Evolutionary conservation across 2,888 invertebrate species (phyloP).

Genomic region (Ashinkailepas kermadecensis): DNA sequence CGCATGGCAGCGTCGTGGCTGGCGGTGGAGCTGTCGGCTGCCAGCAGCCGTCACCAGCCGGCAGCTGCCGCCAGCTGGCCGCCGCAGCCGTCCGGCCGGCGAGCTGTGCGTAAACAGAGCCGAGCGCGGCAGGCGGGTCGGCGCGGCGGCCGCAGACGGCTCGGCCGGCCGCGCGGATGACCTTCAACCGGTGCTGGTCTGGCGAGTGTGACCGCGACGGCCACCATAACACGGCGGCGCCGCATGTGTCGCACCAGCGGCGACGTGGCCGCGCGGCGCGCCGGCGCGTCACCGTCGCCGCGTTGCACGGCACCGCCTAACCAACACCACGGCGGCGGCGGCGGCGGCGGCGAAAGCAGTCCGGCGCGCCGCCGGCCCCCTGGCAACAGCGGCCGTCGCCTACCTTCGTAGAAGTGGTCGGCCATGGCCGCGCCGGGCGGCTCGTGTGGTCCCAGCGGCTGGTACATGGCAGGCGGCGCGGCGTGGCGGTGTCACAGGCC

Average conservation of each 20-base stretch:
- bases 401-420: conserved; percentile 13
- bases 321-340: neutral
- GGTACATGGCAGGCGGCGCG: neutral
- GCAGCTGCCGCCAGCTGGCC: neutral
- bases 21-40: neutral
- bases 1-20: neutral
- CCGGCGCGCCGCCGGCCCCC: neutral
- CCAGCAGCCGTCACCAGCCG: neutral
- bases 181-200: neutral
- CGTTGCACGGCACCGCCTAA: too few relatives aligned
- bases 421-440: neutral
- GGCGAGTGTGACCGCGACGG: neutral
- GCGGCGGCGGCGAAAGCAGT: neutral
- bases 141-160: neutral
- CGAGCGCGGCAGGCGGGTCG: neutral
- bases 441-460: conserved; percentile 5
- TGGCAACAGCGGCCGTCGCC: neutral
- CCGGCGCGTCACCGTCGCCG: too few relatives aligned
- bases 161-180: neutral
- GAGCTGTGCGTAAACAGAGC: neutral
- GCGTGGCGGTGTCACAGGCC: neutral
- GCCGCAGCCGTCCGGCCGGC: neutral
- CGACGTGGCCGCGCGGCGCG: too few relatives aligned
- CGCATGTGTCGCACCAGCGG: too few relatives aligned
- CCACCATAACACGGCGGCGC: too few relatives aligned